These are phyloP conservation scores for Drosophila kurseongensis DNA, from an alignment of 1,140 invertebrate species.

Conservation along the genomic window DNA sequence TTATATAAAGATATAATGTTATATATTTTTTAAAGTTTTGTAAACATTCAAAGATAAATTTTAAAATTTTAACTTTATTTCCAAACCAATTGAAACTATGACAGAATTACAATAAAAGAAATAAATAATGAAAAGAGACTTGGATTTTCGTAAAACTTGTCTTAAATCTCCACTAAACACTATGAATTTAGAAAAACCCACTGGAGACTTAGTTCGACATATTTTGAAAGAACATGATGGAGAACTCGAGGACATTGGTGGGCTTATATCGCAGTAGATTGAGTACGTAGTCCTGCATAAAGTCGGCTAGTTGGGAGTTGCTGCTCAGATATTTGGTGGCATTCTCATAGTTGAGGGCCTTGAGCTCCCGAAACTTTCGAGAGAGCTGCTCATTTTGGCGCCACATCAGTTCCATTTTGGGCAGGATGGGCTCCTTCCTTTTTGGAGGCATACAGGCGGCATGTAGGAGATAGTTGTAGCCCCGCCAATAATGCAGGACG, in stretches of 20 bases:
- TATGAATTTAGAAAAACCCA: background rate
- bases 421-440: conserved; percentile 40
- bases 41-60: too few species aligned
- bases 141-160: background rate
- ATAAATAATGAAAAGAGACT: background rate
- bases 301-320: conserved; percentile 65
- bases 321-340: conserved; percentile 51
- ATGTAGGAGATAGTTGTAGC: conserved; percentile 72
- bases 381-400: conserved; percentile 49
- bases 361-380: conserved; percentile 45
- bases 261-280: conserved; percentile 76
- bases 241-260: conserved; percentile 71
- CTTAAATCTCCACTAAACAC: background rate
- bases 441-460: conserved; percentile 56
- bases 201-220: conserved; percentile 14
- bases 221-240: conserved; percentile 77
- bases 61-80: background rate
- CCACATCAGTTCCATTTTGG: conserved; percentile 75
- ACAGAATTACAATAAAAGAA: background rate
- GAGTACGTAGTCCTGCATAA: conserved; percentile 70
- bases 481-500: conserved; percentile 68
- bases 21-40: too few species aligned
- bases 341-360: conserved; percentile 71
- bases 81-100: background rate
- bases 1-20: too few species aligned